Percentiles rank a stretch among this genome's conserved stretches.
Evolutionary conservation across 64 coral and sea anemone species (phyloP).

Genomic region (Dendrophyllia cribrosa): DNA sequence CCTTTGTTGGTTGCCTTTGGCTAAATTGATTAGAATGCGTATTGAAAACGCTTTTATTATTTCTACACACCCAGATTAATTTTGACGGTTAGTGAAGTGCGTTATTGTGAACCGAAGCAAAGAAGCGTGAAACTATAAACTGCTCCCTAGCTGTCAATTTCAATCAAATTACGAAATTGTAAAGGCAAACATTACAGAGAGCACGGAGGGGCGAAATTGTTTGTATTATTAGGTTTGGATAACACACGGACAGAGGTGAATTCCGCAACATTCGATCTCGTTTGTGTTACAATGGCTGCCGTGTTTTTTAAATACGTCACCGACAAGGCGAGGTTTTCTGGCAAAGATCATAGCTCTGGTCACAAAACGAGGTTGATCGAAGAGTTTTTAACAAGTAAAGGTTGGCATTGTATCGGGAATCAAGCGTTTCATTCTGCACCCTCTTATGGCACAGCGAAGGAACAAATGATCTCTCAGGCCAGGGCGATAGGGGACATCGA

Average conservation of each 20-base stretch:
- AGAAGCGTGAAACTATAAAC: constrained; percentile 6
- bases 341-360: background rate
- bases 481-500: constrained; percentile 30
- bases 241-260: background rate
- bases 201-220: background rate
- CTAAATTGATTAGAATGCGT: no score
- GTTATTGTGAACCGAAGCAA: background rate
- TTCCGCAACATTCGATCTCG: background rate
- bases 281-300: background rate
- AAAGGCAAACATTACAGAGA: constrained; percentile 34
- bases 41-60: no score
- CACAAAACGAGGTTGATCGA: background rate
- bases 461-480: constrained; percentile 20
- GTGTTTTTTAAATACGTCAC: background rate
- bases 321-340: background rate
- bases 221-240: background rate
- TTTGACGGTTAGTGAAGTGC: background rate
- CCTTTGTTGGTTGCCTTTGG: no score
- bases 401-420: background rate
- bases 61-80: no score
- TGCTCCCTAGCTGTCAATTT: background rate
- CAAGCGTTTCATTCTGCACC: constrained; percentile 33
- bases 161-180: constrained; percentile 48
- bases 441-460: constrained; percentile 4
- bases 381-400: constrained; percentile 11